Evolutionary conservation across 2,797 vertebrate genomes (phyloP).

Genomic region (Parauchenoglanis ngamensis): DNA sequence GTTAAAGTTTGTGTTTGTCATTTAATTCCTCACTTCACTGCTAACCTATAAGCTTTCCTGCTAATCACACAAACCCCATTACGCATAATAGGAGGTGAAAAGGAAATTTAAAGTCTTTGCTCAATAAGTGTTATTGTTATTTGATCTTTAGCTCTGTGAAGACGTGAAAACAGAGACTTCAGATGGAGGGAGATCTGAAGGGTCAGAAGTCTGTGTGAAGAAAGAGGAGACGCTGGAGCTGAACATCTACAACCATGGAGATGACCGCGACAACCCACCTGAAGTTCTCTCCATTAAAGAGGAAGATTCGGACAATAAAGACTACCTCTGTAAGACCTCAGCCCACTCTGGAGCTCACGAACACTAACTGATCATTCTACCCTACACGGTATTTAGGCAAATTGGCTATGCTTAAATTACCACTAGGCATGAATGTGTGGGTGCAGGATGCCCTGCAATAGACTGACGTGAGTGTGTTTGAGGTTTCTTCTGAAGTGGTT

Average conservation of each 20-base stretch:
- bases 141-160: not conserved
- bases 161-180: not conserved
- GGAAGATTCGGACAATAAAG: not conserved
- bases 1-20: not conserved
- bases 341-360: too few species aligned
- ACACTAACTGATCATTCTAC: too few species aligned
- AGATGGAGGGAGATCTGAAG: not conserved
- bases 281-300: not conserved
- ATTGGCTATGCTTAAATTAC: not conserved
- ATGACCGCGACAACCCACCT: not conserved
- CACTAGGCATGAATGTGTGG: too few species aligned
- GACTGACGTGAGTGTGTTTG: too few species aligned
- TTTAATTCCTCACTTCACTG: not conserved
- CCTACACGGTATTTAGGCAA: not conserved
- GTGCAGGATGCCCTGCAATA: too few species aligned
- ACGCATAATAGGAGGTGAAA: too few species aligned
- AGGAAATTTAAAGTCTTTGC: too few species aligned
- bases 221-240: not conserved
- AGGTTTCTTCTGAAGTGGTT: too few species aligned
- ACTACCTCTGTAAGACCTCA: not conserved
- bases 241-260: too few species aligned
- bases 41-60: too few species aligned
- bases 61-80: too few species aligned
- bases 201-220: not conserved
- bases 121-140: too few species aligned